These are phyloP conservation scores for Mythimna vitellina DNA, from an alignment of 2,888 invertebrate species.

Conservation along the genomic window DNA sequence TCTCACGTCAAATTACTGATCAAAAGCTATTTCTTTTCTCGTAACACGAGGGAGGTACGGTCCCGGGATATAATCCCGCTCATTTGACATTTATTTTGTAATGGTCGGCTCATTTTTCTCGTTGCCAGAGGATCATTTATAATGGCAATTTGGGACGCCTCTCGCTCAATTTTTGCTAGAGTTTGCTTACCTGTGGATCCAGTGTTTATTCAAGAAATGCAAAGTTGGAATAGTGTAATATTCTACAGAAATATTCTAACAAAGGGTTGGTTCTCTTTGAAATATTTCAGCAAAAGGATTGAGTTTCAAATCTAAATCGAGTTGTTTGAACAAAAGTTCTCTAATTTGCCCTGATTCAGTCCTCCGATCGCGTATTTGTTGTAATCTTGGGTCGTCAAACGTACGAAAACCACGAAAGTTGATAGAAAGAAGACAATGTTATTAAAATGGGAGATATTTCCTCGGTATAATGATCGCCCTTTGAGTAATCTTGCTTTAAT, in stretches of 20 bases:
- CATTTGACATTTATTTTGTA: constrained; percentile 67
- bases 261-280: not conserved
- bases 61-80: constrained; percentile 41
- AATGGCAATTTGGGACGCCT: constrained; percentile 55
- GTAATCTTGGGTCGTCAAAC: constrained; percentile 17
- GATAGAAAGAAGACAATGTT: constrained; percentile 25
- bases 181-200: constrained; percentile 42
- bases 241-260: constrained; percentile 14
- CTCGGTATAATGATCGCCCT: constrained; percentile 40
- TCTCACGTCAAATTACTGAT: constrained; percentile 52
- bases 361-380: constrained; percentile 14
- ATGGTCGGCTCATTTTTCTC: constrained; percentile 55
- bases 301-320: constrained; percentile 28
- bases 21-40: constrained; percentile 41
- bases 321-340: constrained; percentile 41
- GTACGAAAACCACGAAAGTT: constrained; percentile 15
- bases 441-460: constrained; percentile 42
- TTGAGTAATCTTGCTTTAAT: constrained; percentile 54
- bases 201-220: constrained; percentile 31
- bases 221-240: constrained; percentile 17
- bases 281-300: constrained; percentile 39
- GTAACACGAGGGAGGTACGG: constrained; percentile 37
- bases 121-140: constrained; percentile 59
- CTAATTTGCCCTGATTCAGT: constrained; percentile 24
- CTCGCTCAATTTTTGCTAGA: constrained; percentile 28